These are phyloP conservation scores for Drosophila cracens DNA, from an alignment of 2,888 invertebrate genomes.

Conservation along the genomic window DNA sequence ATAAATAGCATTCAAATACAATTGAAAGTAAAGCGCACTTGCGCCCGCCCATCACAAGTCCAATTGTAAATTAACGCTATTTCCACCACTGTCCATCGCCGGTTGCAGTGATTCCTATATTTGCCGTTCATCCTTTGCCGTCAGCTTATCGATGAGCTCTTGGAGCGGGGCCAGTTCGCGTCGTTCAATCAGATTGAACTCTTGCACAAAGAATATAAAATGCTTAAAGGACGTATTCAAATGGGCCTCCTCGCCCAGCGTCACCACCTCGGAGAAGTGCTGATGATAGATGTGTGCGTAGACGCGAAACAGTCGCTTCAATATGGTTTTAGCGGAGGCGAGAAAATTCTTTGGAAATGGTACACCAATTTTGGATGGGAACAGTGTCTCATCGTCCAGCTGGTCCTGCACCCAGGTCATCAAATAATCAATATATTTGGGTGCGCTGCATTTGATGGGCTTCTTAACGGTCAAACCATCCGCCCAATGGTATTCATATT, in stretches of 20 bases:
- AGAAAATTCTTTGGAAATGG: constrained; percentile 99
- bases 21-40: constrained; percentile 37
- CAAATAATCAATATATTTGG: constrained; percentile 99
- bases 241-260: constrained; percentile 99
- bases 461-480: constrained; percentile 99
- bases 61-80: constrained; percentile 57
- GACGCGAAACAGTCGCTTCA: constrained; percentile 98
- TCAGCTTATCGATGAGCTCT: constrained; percentile 98
- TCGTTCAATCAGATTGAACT: constrained; percentile 98
- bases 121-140: constrained; percentile 95
- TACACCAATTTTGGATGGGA: constrained; percentile 99
- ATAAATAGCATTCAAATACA: constrained; percentile 49
- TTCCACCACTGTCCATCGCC: constrained; percentile 45
- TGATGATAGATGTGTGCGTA: constrained; percentile 99
- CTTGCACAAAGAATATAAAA: constrained; percentile 97
- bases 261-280: constrained; percentile 98
- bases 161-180: constrained; percentile 98
- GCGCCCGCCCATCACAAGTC: constrained; percentile 68
- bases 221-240: constrained; percentile 99
- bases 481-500: constrained; percentile 99
- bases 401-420: constrained; percentile 99
- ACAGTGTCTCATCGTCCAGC: constrained; percentile 98
- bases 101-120: constrained; percentile 82
- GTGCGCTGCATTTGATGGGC: constrained; percentile 99
- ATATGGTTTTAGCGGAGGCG: constrained; percentile 98